A percentile compares a stretch with the other conserved stretches of the same genome.
Conservation (phyloP, 2,888 invertebrate species). For the Adela reaumurella region DNA sequence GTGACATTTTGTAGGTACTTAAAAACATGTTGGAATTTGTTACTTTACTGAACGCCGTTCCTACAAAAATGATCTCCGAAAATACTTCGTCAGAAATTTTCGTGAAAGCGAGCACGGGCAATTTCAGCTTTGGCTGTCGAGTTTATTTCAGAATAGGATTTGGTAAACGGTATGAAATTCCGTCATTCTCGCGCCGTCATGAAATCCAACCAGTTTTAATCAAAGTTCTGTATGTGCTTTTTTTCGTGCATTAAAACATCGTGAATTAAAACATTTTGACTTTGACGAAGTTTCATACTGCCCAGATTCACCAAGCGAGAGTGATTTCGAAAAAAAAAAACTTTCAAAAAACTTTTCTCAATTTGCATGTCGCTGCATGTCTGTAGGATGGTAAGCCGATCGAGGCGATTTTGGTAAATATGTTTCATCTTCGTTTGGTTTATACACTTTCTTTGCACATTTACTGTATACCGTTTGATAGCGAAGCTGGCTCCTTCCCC, state of each 20-base stretch:
- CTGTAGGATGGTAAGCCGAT: slow-evolving; percentile 50
- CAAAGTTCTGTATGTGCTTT: no score
- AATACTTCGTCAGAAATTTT: no score
- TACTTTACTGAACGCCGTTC: no score
- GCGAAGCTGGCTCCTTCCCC: slow-evolving; percentile 53
- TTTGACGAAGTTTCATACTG: no score
- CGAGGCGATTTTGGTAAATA: slow-evolving; percentile 48
- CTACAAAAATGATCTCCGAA: no score
- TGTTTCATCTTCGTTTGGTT: slow-evolving; percentile 35
- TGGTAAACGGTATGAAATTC: not conserved
- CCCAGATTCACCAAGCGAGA: no score
- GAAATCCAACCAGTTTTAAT: no score
- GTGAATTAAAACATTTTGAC: no score
- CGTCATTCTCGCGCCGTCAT: not conserved
- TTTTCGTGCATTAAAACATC: no score
- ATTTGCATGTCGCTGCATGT: slow-evolving; percentile 55
- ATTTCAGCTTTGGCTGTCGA: not conserved
- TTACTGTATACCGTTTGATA: slow-evolving; percentile 45
- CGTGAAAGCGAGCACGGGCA: not conserved
- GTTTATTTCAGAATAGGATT: not conserved
- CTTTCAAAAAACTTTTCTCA: slow-evolving; percentile 35
- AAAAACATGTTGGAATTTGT: no score
- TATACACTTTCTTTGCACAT: slow-evolving; percentile 54
- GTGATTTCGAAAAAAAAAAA: no score
- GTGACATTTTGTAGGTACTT: no score